These are phyloP conservation scores for Urechis unicinctus DNA, from an alignment of 2,888 invertebrate genomes.

Conservation along the genomic window DNA sequence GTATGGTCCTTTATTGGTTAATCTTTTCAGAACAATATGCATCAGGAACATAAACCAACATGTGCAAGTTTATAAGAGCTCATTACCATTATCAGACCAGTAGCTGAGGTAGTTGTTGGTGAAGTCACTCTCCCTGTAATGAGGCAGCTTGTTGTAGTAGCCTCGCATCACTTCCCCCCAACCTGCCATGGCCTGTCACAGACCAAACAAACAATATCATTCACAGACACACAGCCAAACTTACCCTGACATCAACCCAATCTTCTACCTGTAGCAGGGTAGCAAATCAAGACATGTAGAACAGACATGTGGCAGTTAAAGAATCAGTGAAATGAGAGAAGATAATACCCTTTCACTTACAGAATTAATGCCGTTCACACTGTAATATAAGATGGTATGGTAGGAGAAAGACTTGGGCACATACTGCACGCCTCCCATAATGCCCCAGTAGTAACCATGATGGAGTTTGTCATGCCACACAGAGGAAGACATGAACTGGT, in stretches of 20 bases:
- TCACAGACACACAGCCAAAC: no score
- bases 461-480: neutral
- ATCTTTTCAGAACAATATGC: no score
- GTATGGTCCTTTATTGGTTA: no score
- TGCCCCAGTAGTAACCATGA: slow-evolving; percentile 1
- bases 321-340: neutral
- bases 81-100: slow-evolving; percentile 31
- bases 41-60: neutral
- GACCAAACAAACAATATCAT: neutral
- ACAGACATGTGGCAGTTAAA: neutral
- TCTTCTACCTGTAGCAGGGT: no score
- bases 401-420: neutral
- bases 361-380: neutral
- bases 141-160: slow-evolving; percentile 22
- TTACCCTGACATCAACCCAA: no score
- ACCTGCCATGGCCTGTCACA: slow-evolving; percentile 25
- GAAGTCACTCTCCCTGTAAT: slow-evolving; percentile 19
- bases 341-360: neutral
- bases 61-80: neutral
- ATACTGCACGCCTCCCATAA: slow-evolving; percentile 2
- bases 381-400: slow-evolving; percentile 3
- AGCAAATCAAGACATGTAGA: no score
- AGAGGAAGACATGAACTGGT: slow-evolving; percentile 5
- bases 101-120: slow-evolving; percentile 30
- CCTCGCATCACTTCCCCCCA: slow-evolving; percentile 26